Evolutionary conservation across 2,797 vertebrate species (phyloP).

Genomic region (Anguilla megastoma): DNA sequence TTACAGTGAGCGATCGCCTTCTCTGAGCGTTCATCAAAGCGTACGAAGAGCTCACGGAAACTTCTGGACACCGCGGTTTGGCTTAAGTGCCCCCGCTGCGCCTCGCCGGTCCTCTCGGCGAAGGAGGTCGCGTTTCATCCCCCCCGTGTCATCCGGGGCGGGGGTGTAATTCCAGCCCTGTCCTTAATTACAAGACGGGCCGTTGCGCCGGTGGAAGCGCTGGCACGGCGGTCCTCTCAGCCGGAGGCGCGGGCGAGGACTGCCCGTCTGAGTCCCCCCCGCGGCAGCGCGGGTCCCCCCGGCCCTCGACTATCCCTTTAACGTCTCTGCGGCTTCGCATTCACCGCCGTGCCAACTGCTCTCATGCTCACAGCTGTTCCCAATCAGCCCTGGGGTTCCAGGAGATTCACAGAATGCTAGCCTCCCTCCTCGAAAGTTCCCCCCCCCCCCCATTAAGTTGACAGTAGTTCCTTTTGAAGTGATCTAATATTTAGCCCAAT

Average conservation of each 20-base stretch:
- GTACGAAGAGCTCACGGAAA: neutral
- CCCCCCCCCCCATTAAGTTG: neutral
- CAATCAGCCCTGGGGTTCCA: neutral
- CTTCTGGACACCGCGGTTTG: neutral
- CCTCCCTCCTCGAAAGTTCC: neutral
- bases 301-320: neutral
- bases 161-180: slow-evolving; percentile 27
- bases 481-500: neutral
- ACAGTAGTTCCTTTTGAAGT: neutral
- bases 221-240: slow-evolving; percentile 2
- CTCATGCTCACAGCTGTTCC: slow-evolving; percentile 11
- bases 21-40: neutral
- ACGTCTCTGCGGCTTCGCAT: slow-evolving; percentile 4
- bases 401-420: neutral
- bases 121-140: neutral
- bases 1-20: neutral
- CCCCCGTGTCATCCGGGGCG: neutral
- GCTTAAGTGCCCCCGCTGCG: neutral
- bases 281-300: neutral
- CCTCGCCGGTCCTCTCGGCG: neutral
- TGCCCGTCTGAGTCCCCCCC: neutral
- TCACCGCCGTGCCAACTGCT: neutral
- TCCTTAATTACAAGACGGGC: slow-evolving; percentile 29
- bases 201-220: slow-evolving; percentile 1
- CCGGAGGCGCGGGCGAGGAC: neutral